Evolutionary conservation across 2,797 vertebrate genomes (phyloP).

Genomic region (Spea hammondii): DNA sequence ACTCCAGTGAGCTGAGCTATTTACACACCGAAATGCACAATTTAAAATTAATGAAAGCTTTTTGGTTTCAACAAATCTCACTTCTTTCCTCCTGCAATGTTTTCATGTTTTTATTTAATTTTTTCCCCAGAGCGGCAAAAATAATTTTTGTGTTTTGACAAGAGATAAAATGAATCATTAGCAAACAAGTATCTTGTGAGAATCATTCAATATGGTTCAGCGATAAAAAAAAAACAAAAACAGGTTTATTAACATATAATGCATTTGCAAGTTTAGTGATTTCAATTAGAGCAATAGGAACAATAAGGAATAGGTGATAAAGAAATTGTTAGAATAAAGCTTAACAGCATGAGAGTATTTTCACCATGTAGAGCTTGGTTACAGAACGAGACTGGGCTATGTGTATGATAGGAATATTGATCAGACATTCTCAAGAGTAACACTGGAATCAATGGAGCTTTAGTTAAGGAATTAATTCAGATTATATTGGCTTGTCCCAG

Average conservation of each 20-base stretch:
- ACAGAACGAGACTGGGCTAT: neutral
- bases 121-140: conserved; percentile 14
- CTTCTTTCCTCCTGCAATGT: conserved; percentile 44
- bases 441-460: conserved; percentile 21
- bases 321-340: conserved; percentile 15
- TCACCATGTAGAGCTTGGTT: conserved; percentile 1
- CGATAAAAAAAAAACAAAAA: neutral
- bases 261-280: conserved; percentile 18
- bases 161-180: conserved; percentile 20
- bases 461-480: conserved; percentile 11
- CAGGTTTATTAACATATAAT: conserved; percentile 29
- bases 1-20: conserved; percentile 86
- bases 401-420: conserved; percentile 30
- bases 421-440: conserved; percentile 10
- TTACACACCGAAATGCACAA: conserved; percentile 90
- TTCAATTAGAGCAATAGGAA: conserved; percentile 28
- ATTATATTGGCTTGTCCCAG: conserved; percentile 11
- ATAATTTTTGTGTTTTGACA: conserved; percentile 12
- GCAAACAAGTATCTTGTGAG: conserved; percentile 24
- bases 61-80: conserved; percentile 82
- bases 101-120: conserved; percentile 30
- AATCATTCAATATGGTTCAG: conserved; percentile 5
- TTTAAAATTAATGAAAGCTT: conserved; percentile 97
- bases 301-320: conserved; percentile 9
- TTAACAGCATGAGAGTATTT: conserved; percentile 23